Base-by-base conservation (phyloP, 2,797 vertebrate species). In the Cichlasoma orientale region DNA sequence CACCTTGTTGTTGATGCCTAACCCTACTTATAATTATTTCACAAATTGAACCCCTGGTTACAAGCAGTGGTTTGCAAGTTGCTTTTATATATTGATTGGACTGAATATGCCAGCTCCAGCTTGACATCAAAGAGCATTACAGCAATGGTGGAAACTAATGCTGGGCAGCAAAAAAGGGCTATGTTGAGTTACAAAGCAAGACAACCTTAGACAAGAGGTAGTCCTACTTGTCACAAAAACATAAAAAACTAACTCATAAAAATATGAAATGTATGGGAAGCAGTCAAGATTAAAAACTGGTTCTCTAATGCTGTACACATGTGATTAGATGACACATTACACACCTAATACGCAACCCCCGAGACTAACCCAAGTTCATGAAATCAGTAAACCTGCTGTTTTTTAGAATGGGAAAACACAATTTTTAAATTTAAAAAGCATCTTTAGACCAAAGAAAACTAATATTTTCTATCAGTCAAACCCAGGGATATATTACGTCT, bases 391-490 rank as follows among this genome's bases (percentile, higher is more conserved):
- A 33, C 14, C 4, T 44, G 7, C n/a, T 73, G 23, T 19, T 41
- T 68, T 72, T 50, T 47, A 36, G 14, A 50, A 27, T 66, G 44
- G 9, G 23, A 66, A 71, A 73, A 71, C 14, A 63, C 7, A n/a
- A 29, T 36, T 33, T 53, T 75, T 54, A 38, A 52, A 70, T 33
- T 8, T 3, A 53, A 77, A 50, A 69, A 14, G 72, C 10, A 8
- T 16, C 23, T 56, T 63, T 53, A 33, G n/a, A 75, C 14, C 71
- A 74, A 83, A 54, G 25, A 33, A 33, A 2, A 74, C 54, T 70
- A 16, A 74, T 23, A 56, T 3, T 47, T 57, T 31, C 10, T 52
- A 53, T 61, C 8, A 27, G 13, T 75, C 4, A 74, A 74, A 38
- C 44, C 11, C 19, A 36, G 1, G 8, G 36, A 79, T 86, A 84